phyloP scores from a whole-genome alignment of 2,888 invertebrate species.

The Celastrina argiolus region DNA sequence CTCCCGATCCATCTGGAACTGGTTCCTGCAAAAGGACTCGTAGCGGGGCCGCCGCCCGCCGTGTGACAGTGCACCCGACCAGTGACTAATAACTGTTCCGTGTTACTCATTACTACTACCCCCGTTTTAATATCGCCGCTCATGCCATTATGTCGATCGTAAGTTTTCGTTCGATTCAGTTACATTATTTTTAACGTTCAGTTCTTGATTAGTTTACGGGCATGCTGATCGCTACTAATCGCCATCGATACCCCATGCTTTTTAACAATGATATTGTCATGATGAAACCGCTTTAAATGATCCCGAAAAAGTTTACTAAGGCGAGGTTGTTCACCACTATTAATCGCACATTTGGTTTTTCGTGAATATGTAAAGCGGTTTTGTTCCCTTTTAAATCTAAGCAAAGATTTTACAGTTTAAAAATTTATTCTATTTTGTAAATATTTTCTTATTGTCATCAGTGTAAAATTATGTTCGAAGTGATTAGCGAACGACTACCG shows the following conservation, averaged over 20 bases:
- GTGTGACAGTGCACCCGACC: conserved; percentile 51
- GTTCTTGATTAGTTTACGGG: conserved; percentile 37
- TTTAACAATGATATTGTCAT: conserved; percentile 4
- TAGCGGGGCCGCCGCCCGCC: conserved; percentile 42
- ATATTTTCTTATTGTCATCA: not conserved
- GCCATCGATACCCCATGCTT: conserved; percentile 15
- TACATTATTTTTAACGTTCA: conserved; percentile 34
- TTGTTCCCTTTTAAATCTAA: not conserved
- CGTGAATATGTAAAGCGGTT: not conserved
- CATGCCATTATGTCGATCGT: conserved; percentile 77
- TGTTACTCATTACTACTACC: conserved; percentile 16
- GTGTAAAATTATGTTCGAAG: not conserved
- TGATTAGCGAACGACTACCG: not conserved
- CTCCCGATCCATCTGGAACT: conserved; percentile 82
- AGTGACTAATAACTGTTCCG: conserved; percentile 40
- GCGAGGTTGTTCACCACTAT: not conserved
- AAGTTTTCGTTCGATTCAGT: conserved; percentile 49
- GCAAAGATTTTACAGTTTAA: not conserved
- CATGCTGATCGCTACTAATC: conserved; percentile 24
- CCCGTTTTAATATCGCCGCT: conserved; percentile 20
- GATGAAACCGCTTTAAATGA: conserved; percentile 1
- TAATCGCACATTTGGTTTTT: not conserved
- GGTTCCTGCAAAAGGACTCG: conserved; percentile 70
- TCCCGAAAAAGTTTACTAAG: not conserved
- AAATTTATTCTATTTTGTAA: not conserved